These are phyloP conservation scores for Galaxea fascicularis DNA, from an alignment of 92 coral and sea anemone species.

Conservation along the genomic window DNA sequence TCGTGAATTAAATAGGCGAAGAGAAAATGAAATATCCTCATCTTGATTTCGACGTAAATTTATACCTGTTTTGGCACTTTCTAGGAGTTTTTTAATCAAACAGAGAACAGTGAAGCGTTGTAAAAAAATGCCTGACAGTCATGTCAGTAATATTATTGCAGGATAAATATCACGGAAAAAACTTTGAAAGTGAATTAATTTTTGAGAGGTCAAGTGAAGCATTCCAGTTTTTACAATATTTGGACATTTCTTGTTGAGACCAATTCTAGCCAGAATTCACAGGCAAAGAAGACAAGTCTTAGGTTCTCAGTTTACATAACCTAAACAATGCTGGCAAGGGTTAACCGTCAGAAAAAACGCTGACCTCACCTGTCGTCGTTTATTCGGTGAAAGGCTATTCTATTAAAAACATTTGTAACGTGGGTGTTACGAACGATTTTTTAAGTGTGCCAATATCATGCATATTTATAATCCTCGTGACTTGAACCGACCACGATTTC, in stretches of 20 bases:
- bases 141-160: no score
- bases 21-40: not conserved
- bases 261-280: no score
- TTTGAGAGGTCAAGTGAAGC: not conserved
- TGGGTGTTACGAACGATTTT: conserved; percentile 6
- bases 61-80: not conserved
- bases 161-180: no score
- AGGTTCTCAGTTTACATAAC: not conserved
- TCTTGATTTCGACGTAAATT: not conserved
- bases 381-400: no score
- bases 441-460: not conserved
- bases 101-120: not conserved
- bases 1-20: not conserved
- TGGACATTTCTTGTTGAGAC: not conserved
- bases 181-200: not conserved
- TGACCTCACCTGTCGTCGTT: not conserved
- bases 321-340: not conserved
- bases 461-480: conserved; percentile 47
- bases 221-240: not conserved
- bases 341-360: no score
- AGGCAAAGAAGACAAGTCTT: no score
- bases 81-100: not conserved
- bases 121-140: not conserved
- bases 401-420: not conserved
- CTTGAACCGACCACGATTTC: not conserved